Evolutionary conservation across 2,888 invertebrate species (phyloP).

Genomic region (Resseliella maxima): DNA sequence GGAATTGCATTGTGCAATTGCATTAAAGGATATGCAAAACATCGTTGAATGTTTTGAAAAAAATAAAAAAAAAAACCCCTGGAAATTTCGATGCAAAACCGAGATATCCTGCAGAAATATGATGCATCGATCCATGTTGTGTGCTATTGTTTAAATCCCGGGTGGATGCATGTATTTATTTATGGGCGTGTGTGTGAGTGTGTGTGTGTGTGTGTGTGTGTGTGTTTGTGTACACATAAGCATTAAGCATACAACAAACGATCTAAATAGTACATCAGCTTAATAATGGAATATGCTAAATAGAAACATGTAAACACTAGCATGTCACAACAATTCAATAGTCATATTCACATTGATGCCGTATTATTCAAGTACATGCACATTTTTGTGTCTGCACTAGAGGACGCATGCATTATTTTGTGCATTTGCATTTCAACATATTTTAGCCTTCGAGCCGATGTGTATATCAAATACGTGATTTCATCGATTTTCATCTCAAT

Average conservation of each 20-base stretch:
- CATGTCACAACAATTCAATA: not conserved
- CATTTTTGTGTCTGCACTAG: not conserved
- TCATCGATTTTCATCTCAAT: slow-evolving; percentile 18
- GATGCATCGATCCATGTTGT: no score
- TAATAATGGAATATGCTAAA: not conserved
- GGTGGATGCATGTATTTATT: no score
- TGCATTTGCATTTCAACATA: not conserved
- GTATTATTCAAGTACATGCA: not conserved
- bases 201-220: no score
- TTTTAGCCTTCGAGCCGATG: not conserved
- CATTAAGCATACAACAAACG: not conserved
- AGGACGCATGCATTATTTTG: not conserved
- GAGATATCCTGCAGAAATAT: no score
- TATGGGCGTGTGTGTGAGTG: no score
- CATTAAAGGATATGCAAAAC: not conserved
- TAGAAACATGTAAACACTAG: not conserved
- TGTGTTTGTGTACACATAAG: no score
- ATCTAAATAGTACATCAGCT: not conserved
- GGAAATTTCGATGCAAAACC: no score
- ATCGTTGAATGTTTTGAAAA: not conserved
- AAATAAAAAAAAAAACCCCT: not conserved
- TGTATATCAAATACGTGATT: not conserved
- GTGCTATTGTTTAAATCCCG: no score
- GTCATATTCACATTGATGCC: no score
- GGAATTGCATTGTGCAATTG: not conserved